Evolutionary conservation across 2,888 invertebrate species (phyloP), one percentile per base, ranked within the genome.

Genomic region (Nephrotoma flavescens): DNA sequence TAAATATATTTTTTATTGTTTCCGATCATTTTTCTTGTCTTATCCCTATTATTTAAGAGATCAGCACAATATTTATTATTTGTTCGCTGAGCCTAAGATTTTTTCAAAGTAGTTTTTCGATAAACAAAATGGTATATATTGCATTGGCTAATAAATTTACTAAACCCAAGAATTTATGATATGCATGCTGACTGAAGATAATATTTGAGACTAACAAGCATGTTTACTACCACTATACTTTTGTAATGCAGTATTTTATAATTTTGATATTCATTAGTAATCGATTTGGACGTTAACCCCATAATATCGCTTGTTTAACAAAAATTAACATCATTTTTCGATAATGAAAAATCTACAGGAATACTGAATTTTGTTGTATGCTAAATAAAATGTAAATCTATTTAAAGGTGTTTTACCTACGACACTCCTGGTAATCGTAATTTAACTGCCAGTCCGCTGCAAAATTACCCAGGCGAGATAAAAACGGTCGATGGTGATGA

Each of bases 401-500:
- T 42, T 57, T 86, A 47, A 15, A 89, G 91, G 90, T 92, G 91
- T 87, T 91, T 91, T 87, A 90, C 91, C 5, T 91, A 91, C 87
- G 91, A 92, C 88, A 88, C 87, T 41, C 87, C 88, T 71, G 89
- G 88, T 86, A 91, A 90, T 89, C 90, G 91, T 44, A 91, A 90
- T 87, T 90, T 89, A 88, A 89, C 91, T 52, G 89, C 90, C 45
- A 91, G 91, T 89, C 91, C 91, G 3, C 89, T 90, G 3, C 85
- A 85, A 44, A 85, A 11, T 0, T 42, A 44, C 19, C 85, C 7
- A 19, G 12, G 42, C n/a, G 85, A 85, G 3, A 19, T 85, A 85
- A 85, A 85, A 86, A 41, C 85, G 57, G 41, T 9, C 4, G 86
- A 52, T 52, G 12, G 52, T 7, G 52, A 86, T 19, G 86, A 86